These are phyloP conservation scores for Ophioderma brevispina DNA, from an alignment of 35 echinoderm and acorn worm species.

Conservation along the genomic window DNA sequence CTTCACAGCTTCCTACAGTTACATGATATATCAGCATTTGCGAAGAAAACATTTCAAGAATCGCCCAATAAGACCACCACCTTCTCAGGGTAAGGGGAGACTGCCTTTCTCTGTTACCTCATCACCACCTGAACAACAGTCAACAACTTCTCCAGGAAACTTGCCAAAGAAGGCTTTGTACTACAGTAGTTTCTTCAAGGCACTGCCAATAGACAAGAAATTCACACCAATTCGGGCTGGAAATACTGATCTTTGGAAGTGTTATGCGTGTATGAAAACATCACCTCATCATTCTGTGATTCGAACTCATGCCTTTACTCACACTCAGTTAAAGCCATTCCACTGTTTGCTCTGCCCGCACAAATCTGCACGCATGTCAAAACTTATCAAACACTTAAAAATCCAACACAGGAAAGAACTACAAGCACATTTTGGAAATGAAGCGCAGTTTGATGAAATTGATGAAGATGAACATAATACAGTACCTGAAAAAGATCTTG, in stretches of 20 bases:
- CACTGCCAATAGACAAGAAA: not conserved
- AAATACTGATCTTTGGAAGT: not conserved
- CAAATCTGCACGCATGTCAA: not conserved
- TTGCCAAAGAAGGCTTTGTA: not conserved
- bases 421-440: not conserved
- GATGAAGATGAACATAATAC: not conserved
- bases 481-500: not conserved
- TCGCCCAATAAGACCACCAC: not conserved
- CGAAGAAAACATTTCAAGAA: not conserved
- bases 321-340: not conserved
- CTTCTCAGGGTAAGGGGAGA: not conserved
- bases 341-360: not conserved
- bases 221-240: not conserved
- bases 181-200: slow-evolving; percentile 1
- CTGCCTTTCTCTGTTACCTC: not conserved
- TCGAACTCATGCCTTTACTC: not conserved
- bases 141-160: not conserved
- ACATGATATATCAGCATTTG: not conserved
- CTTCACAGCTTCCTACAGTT: not conserved
- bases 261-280: not conserved
- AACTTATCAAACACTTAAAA: not conserved
- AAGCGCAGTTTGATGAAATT: not conserved
- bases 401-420: not conserved
- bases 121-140: not conserved
- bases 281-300: not conserved